Evolutionary conservation across 2,797 vertebrate species (phyloP).

Genomic region (Pangasius krempfi): DNA sequence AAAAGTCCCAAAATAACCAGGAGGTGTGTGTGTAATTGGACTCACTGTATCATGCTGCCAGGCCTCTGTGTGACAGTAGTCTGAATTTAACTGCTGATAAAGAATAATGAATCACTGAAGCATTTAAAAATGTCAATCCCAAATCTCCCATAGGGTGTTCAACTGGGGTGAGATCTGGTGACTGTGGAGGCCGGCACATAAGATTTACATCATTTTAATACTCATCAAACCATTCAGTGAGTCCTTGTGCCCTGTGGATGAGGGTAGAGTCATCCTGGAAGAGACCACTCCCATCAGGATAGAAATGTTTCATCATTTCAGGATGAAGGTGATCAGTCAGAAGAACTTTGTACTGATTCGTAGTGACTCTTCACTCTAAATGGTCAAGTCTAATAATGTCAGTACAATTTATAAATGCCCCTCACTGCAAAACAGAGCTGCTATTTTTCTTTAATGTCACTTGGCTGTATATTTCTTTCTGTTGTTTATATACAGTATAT

Average conservation of each 20-base stretch:
- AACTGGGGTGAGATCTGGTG: neutral
- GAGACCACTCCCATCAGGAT: neutral
- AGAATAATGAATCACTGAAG: conserved; percentile 6
- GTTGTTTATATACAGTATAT: neutral
- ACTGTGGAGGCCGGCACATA: neutral
- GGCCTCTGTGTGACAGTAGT: neutral
- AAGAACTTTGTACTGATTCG: neutral
- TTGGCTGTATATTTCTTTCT: neutral
- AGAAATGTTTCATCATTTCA: neutral
- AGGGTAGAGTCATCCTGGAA: neutral
- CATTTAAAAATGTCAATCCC: neutral
- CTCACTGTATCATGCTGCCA: neutral
- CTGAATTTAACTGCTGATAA: conserved; percentile 20
- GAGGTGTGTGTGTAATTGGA: conserved; percentile 16
- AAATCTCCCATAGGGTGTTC: neutral
- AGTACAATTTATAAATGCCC: neutral
- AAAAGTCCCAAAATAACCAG: conserved; percentile 15
- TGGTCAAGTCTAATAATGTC: neutral
- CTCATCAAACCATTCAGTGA: neutral
- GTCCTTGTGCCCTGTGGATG: neutral
- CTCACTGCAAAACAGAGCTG: neutral
- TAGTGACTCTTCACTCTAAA: neutral
- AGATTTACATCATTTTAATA: neutral
- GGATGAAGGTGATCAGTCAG: neutral
- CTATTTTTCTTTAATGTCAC: neutral